These are phyloP conservation scores for Unio delphinus DNA, from an alignment of 2,888 invertebrate species.

Conservation along the genomic window DNA sequence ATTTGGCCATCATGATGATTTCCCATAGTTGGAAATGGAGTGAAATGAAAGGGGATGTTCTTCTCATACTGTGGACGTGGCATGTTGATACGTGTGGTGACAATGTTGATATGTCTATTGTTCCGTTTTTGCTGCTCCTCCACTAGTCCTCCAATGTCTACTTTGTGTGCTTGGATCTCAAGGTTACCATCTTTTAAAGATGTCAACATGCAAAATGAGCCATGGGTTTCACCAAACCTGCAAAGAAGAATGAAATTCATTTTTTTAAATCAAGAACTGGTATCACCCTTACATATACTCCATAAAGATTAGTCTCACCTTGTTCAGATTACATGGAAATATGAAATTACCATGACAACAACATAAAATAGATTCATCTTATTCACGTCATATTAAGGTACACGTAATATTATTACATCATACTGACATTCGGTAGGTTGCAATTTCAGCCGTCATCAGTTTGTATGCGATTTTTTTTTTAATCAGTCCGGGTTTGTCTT, in stretches of 20 bases:
- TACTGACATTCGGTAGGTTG: no score
- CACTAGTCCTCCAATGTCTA: conserved; percentile 54
- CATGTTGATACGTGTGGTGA: conserved; percentile 43
- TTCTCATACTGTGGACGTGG: conserved; percentile 35
- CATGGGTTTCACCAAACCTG: conserved; percentile 62
- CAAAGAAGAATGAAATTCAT: conserved; percentile 6
- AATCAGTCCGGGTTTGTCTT: no score
- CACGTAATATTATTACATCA: no score
- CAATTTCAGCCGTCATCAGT: no score
- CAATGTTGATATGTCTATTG: conserved; percentile 42
- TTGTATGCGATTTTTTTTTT: no score
- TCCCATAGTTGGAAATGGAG: neutral
- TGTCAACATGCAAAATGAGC: conserved; percentile 57
- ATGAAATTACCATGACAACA: no score
- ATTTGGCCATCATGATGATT: no score
- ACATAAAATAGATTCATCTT: no score
- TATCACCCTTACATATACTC: neutral
- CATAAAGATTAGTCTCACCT: no score
- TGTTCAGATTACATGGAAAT: no score
- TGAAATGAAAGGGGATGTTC: conserved; percentile 8
- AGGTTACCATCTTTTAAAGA: conserved; percentile 50
- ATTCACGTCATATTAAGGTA: no score
- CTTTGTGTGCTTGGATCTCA: conserved; percentile 52
- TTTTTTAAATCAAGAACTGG: neutral
- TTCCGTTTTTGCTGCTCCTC: conserved; percentile 40